phyloP scores from a whole-genome alignment of 2,113 vertebrate species.

The Apeltes quadracus region DNA sequence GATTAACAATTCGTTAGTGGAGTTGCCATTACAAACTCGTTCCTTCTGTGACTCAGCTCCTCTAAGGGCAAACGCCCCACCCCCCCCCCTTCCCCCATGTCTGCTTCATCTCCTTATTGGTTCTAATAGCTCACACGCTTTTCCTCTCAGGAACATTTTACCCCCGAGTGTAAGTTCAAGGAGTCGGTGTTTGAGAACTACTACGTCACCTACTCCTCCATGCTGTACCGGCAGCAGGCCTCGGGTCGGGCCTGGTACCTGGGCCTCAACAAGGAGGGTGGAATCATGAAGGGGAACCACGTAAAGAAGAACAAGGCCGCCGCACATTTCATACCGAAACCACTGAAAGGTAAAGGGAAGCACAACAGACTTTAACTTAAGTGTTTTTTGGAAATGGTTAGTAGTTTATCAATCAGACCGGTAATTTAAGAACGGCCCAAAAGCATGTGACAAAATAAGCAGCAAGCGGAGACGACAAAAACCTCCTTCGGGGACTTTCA shows the following conservation, averaged over 20 bases:
- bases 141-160: constrained; percentile 92
- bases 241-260: constrained; percentile 97
- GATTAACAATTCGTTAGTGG: constrained; percentile 39
- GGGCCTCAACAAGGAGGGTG: constrained; percentile 98
- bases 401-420: not conserved
- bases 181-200: constrained; percentile 99
- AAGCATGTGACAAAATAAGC: not conserved
- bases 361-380: too few species aligned
- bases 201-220: constrained; percentile 98
- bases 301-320: constrained; percentile 99
- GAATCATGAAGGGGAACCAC: constrained; percentile 98
- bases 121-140: constrained; percentile 4
- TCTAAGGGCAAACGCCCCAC: not conserved
- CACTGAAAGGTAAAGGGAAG: constrained; percentile 90
- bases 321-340: constrained; percentile 98
- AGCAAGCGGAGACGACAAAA: not conserved
- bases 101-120: constrained; percentile 15
- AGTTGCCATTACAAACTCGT: constrained; percentile 16
- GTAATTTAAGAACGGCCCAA: not conserved
- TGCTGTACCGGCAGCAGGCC: constrained; percentile 97
- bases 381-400: not conserved
- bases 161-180: constrained; percentile 99
- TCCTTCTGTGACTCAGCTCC: constrained; percentile 10
- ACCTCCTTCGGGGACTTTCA: not conserved
- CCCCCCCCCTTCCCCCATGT: not conserved